These are phyloP conservation scores for Apostichopus parvimensis DNA, from an alignment of 35 echinoderm and acorn worm species.

Conservation along the genomic window DNA sequence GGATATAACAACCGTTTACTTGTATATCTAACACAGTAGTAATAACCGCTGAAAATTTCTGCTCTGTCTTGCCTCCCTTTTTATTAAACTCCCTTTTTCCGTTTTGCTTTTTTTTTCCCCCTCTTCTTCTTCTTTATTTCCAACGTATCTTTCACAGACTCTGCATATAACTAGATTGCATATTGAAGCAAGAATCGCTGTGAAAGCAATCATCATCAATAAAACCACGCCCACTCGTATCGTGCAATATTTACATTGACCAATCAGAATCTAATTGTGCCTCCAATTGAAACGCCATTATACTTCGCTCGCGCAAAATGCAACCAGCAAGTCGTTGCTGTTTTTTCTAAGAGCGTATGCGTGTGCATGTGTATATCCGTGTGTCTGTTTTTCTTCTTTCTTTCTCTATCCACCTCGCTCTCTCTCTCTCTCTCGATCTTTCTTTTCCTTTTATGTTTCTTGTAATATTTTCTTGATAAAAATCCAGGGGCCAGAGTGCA, in stretches of 20 bases:
- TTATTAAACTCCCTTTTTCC: not conserved
- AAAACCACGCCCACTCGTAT: not conserved
- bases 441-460: not conserved
- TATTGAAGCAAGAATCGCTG: not conserved
- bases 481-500: not conserved
- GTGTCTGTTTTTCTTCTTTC: not conserved
- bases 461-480: conserved; percentile 9
- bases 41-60: not conserved
- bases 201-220: not conserved
- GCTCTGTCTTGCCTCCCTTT: not conserved
- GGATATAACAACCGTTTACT: not conserved
- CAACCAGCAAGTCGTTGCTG: not conserved
- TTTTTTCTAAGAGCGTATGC: not conserved
- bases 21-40: not conserved
- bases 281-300: not conserved
- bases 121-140: not conserved
- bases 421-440: too few species aligned
- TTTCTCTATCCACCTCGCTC: not conserved
- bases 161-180: not conserved
- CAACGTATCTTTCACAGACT: not conserved
- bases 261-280: not conserved
- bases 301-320: not conserved
- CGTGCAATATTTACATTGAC: conserved; percentile 24
- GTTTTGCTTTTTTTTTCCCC: not conserved
- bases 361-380: not conserved